Evolutionary conservation across 2,113 vertebrate species (phyloP).

Genomic region (Sminthopsis crassicaudata): DNA sequence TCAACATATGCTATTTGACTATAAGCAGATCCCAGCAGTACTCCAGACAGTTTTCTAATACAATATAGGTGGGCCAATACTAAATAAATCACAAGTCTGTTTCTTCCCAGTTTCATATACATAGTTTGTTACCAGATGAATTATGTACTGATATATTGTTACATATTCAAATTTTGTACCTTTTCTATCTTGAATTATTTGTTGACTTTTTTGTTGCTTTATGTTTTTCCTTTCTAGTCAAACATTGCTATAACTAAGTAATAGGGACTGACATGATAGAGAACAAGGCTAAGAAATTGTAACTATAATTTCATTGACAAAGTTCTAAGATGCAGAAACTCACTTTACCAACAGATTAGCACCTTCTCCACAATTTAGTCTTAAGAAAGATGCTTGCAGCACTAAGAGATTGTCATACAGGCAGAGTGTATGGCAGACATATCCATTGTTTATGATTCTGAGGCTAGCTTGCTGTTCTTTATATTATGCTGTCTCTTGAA

Average conservation of each 20-base stretch:
- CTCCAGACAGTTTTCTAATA: neutral
- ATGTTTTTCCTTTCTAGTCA: neutral
- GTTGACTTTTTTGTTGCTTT: neutral
- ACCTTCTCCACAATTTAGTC: neutral
- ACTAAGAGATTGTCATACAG: neutral
- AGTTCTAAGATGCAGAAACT: neutral
- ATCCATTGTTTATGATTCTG: neutral
- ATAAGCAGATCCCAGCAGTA: neutral
- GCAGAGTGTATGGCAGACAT: neutral
- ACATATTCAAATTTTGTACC: slow-evolving; percentile 1
- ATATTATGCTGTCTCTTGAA: neutral
- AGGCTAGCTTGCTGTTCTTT: neutral
- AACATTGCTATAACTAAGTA: neutral
- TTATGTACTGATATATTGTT: neutral
- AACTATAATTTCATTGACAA: neutral
- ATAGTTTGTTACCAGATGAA: neutral
- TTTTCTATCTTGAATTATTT: neutral
- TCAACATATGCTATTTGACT: neutral
- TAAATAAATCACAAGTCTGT: neutral
- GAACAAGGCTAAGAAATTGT: neutral
- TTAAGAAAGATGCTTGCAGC: neutral
- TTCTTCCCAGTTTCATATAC: neutral
- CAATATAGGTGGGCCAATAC: neutral
- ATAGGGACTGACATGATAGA: neutral
- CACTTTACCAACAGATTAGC: neutral